Base-by-base conservation (phyloP, 1,140 invertebrate species). In the Sesamia nonagrioides region DNA sequence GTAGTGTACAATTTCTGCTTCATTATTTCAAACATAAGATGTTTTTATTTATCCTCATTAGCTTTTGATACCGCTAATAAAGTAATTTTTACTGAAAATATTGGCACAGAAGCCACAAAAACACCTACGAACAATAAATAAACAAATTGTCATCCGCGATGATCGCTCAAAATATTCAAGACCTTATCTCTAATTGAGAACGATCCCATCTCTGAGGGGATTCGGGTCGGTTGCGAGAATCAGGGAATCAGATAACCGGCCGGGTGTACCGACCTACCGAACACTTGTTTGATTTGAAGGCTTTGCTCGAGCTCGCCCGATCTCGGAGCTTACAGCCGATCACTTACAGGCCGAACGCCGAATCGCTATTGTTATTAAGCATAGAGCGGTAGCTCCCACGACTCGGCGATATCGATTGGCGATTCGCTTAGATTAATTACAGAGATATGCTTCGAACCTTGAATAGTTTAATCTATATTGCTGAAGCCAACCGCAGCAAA, bases 231-330 rank as follows among this genome's bases (percentile, higher is more conserved):
- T 40, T 69, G 56, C 73, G 63, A 75, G 69, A 79, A 75, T 77
- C 80, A 76, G 52, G 77, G 77, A 77, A 77, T 79, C 81, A 54
- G 74, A 82, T 80, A 79, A 79, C 50, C 45, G 52, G 27, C 27
- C 27, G 27, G 27, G 27, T 27, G 27, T 27, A 27, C 52, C 63
- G 73, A 21, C 56, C 76, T 77, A 81, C 69, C 79, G 78, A 87
- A 87, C 85, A 84, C 84, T 85, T 83, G 82, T 85, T 87, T 80
- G 85, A 83, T 83, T 82, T 82, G 77, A 82, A 86, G 76, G 81
- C 81, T 81, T 79, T 63, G 21, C 42, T 37, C 71, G 40, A 54
- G 52, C 52, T 27, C 61, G 33, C 33, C 35, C 52, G 50, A 40
- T 17, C 60, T 35, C 54, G 52, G 35, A 56, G 80, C 80, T 80